These are phyloP conservation scores for Oreochromis aureus DNA, from an alignment of 2,113 vertebrate species.

Conservation along the genomic window DNA sequence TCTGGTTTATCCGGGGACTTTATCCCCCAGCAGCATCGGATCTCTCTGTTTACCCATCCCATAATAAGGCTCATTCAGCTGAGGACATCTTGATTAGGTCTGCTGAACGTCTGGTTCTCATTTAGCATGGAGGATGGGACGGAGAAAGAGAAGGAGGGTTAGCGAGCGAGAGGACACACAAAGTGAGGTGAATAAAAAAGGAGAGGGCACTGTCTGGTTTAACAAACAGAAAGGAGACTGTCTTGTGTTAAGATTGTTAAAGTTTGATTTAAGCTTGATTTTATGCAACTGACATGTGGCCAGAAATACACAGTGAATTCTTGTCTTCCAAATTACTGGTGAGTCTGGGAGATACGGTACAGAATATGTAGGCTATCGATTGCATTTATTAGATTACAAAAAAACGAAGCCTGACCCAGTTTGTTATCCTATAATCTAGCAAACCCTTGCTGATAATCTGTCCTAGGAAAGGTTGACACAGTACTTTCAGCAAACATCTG, in stretches of 20 bases:
- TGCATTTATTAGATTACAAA: background rate
- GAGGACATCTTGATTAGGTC: constrained; percentile 69
- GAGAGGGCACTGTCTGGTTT: background rate
- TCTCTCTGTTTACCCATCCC: constrained; percentile 70
- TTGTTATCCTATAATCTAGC: background rate
- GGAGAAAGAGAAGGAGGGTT: background rate
- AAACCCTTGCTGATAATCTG: background rate
- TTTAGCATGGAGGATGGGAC: constrained; percentile 52
- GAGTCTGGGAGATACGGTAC: background rate
- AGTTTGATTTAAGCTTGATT: background rate
- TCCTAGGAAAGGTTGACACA: constrained; percentile 10
- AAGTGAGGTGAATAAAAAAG: background rate
- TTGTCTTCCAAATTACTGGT: background rate
- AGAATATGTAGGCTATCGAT: background rate
- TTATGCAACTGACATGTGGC: background rate
- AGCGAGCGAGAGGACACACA: background rate
- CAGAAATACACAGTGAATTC: background rate
- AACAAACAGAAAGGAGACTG: background rate
- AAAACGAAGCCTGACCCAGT: background rate
- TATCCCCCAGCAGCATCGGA: constrained; percentile 61
- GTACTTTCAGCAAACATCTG: background rate
- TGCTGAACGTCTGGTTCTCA: constrained; percentile 62
- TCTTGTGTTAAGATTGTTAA: background rate
- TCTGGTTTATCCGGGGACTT: constrained; percentile 33
- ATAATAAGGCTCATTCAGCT: constrained; percentile 66